Base-by-base conservation (phyloP, 2,113 vertebrate genomes). In the Melanerpes aurifrons region DNA sequence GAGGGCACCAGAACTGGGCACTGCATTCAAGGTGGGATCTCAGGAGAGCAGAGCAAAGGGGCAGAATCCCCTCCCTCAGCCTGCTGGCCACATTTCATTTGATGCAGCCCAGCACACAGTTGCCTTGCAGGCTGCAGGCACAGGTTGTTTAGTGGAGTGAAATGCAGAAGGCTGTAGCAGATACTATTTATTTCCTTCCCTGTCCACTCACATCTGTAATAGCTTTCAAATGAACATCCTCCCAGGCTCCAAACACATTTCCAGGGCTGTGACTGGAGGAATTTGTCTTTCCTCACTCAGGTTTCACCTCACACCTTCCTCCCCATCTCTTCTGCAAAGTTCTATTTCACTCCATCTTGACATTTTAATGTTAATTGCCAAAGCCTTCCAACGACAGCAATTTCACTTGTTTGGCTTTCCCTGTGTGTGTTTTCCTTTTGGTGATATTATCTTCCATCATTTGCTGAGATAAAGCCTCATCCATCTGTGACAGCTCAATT, bases 401-500 rank as follows among this genome's bases (percentile, higher is more conserved):
- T 92, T 83, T 72, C 32, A 50, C 25, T 86, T 86, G 11, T 71
- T 91, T 43, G 43, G 82, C 68, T 31, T 12, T 87, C 87, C 86
- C 48, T 66, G 5, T 29, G 10, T 67, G 5, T 78, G 37, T 87
- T 89, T 87, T 69, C 28, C n/a, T 78, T 81, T 87, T 72, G 71
- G 57, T 58, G 50, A 68, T 66, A 71, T 43, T 77, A 40, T 54
- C 53, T 92, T 86, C 45, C 20, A 62, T 59, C 5, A 73, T 82
- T 90, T 84, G 84, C 66, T 82, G 28, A 53, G 75, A 58, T 48
- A 67, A 83, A 81, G 25, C 81, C 31, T 74, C 8, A 4, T n/a
- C n/a, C 50, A 84, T 86, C 69, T 94, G 14, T 87, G 84, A 85
- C 59, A 89, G 56, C 6, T 88, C 72, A 94, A 82, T 58, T 86